Conservation (phyloP, 2,888 invertebrate genomes). For the Chirona hameri region DNA sequence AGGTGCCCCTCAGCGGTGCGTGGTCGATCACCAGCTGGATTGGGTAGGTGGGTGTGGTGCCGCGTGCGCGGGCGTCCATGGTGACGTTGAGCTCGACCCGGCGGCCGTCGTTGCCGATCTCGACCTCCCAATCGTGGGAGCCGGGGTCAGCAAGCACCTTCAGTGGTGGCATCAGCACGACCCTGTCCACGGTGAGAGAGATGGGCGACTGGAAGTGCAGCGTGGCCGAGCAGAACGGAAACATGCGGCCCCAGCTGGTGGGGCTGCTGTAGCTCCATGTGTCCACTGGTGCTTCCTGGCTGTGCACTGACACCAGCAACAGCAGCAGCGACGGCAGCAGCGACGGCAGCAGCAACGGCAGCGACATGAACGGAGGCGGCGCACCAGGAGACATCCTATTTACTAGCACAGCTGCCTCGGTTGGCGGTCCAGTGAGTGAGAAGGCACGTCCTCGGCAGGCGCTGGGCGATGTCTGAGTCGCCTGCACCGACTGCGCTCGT, state of each 20-base stretch:
- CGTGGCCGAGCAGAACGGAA: neutral
- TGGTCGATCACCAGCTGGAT: neutral
- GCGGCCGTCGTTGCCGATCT: neutral
- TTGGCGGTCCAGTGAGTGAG: no score
- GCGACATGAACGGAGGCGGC: no score
- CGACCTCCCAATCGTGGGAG: neutral
- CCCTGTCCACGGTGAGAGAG: neutral
- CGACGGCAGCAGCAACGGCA: no score
- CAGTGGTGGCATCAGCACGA: neutral
- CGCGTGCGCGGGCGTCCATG: neutral
- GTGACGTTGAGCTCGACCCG: neutral
- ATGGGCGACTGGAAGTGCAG: neutral
- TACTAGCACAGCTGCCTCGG: no score
- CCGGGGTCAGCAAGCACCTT: neutral
- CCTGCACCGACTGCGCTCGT: no score
- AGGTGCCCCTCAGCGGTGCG: neutral
- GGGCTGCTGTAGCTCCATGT: neutral
- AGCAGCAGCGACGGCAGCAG: no score
- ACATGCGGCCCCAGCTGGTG: neutral
- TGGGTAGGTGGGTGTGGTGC: neutral
- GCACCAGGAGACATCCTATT: no score
- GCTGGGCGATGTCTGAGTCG: no score
- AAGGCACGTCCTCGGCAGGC: no score
- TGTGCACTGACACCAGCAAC: no score
- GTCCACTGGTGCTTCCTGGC: neutral